Conservation (phyloP, 2,888 invertebrate species). For the Spodoptera picta region DNA sequence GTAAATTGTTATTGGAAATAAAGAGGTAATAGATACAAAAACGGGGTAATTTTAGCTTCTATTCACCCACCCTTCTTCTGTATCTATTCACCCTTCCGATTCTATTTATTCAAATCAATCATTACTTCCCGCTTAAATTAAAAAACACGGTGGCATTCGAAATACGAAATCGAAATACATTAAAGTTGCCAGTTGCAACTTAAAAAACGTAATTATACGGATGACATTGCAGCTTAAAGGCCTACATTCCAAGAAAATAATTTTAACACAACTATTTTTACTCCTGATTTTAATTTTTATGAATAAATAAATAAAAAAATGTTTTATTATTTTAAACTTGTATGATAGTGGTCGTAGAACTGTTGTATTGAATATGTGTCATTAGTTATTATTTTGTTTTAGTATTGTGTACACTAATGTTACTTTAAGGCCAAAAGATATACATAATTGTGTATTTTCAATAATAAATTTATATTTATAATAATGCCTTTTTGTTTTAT, state of each 20-base stretch:
- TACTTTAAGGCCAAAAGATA: constrained; percentile 87
- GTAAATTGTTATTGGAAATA: too few species aligned
- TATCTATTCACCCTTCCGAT: too few species aligned
- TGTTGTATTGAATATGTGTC: constrained; percentile 84
- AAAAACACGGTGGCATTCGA: constrained; percentile 4
- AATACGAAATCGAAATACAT: background rate
- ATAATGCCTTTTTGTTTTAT: constrained; percentile 55
- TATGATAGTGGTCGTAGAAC: constrained; percentile 77
- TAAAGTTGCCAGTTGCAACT: constrained; percentile 50
- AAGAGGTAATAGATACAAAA: too few species aligned
- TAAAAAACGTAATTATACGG: constrained; percentile 56
- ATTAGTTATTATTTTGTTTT: constrained; percentile 76
- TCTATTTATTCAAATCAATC: too few species aligned
- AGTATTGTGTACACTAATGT: constrained; percentile 85
- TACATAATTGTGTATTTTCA: constrained; percentile 87
- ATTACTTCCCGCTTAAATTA: background rate
- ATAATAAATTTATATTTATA: constrained; percentile 86
- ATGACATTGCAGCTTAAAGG: constrained; percentile 81
- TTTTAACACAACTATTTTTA: constrained; percentile 74
- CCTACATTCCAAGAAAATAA: constrained; percentile 80
- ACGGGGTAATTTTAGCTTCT: too few species aligned
- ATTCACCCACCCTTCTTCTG: too few species aligned
- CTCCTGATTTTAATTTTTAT: constrained; percentile 54
- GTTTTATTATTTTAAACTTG: constrained; percentile 69
- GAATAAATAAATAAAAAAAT: constrained; percentile 54